Base-by-base conservation (phyloP, 2,797 vertebrate species). In the Heterohyrax brucei region DNA sequence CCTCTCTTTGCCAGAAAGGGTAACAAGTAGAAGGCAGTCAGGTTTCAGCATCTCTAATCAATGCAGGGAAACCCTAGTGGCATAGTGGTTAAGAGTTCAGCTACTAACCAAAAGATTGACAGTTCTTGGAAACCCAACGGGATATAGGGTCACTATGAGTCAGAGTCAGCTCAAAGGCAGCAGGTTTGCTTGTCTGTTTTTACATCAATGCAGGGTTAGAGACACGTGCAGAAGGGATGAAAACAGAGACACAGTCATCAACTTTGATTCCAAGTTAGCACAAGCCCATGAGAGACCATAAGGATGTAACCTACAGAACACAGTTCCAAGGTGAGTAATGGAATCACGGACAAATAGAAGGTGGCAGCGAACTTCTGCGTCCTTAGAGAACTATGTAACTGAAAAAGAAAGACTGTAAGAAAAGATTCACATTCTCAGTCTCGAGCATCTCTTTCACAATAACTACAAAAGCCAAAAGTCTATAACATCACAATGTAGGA, bases 351-450 rank as follows among this genome's bases (percentile, higher is more conserved):
- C 10, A 50, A 39, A 7, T 7, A 2, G 33, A 48, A 44, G 13
- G 75, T 16, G 33, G 21, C 30, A 28, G 76, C 59, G 80, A 81
- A 68, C 48, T 48, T 64, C 30, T 22, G 30, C 24, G 19, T 7
- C 39, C 33, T 18, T 16, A 79, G 19, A 30, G 87, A 72, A 46
- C 48, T 59, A 68, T 30, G 83, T n/a, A 26, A 6, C 1, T 80
- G 62, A 62, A 87, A 87, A 88, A 62, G 56, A 53, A 76, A 75
- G 66, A 53, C 46, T 16, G 10, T 26, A 80, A 44, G 30, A 93
- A 93, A 48, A 59, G 13, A 91, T 10, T 24, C 78, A 64, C 62
- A 90, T 96, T 96, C 95, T 87, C 79, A 80, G 95, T 95, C 83
- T 82, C 77, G 9, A 79, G 77, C 59, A 87, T 1, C 85, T 75